These are phyloP conservation scores for Geodia barretti DNA, from an alignment of 37 sponge, comb jelly and placozoan genomes.

Conservation along the genomic window DNA sequence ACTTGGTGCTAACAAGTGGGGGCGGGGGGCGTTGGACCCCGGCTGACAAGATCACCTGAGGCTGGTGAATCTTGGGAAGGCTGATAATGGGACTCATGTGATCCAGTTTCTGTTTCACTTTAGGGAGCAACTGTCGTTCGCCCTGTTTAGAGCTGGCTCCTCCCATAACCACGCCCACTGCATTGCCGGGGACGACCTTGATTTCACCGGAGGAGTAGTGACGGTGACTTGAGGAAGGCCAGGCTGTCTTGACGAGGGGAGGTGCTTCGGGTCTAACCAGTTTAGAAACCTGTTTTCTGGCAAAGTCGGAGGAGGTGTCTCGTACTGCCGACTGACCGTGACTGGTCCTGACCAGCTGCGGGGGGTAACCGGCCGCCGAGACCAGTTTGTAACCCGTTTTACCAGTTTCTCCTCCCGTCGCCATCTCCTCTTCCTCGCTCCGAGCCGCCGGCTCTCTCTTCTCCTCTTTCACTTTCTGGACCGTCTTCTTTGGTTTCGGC, in stretches of 20 bases:
- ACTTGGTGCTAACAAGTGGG: not conserved
- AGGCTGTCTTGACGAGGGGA: not conserved
- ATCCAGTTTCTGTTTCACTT: not conserved
- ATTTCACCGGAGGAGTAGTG: not conserved
- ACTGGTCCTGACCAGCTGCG: not conserved
- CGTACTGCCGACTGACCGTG: not conserved
- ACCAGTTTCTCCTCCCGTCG: not conserved
- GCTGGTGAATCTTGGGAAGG: not conserved
- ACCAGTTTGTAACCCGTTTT: not conserved
- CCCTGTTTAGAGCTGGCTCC: not conserved
- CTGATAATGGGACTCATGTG: not conserved
- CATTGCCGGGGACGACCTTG: not conserved
- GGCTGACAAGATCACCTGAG: not conserved
- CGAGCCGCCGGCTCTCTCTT: not conserved
- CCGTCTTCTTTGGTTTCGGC: not conserved
- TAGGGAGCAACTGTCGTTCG: not conserved
- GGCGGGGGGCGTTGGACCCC: not conserved
- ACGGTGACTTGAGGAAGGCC: not conserved
- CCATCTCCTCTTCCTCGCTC: not conserved
- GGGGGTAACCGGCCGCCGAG: not conserved
- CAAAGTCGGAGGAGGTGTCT: not conserved
- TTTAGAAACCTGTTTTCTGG: not conserved
- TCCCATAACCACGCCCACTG: not conserved
- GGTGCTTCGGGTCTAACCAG: not conserved
- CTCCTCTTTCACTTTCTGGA: not conserved